phyloP scores from a whole-genome alignment of 2,888 invertebrate genomes.

The Coelinius sp. region DNA sequence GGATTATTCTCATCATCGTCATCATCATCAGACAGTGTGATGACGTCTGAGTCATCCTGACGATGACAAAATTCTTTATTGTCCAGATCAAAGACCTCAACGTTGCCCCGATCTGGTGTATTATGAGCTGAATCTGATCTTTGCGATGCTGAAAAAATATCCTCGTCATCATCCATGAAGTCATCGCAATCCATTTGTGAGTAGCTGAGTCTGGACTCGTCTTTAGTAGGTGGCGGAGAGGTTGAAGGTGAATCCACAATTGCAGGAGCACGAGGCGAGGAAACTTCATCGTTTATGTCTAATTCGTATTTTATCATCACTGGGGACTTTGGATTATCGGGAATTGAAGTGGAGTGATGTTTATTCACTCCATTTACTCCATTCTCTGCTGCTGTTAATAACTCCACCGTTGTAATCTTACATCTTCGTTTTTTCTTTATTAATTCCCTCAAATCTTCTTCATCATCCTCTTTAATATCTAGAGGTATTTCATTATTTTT shows the following conservation, averaged over 20 bases:
- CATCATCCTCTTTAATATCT: neutral
- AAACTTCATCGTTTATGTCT: slow-evolving; percentile 45
- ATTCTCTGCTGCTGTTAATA: neutral
- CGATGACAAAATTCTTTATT: slow-evolving; percentile 37
- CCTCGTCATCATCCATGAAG: slow-evolving; percentile 38
- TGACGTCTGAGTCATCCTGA: slow-evolving; percentile 48
- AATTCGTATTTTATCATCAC: slow-evolving; percentile 42
- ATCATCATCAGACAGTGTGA: slow-evolving; percentile 59
- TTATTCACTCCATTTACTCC: neutral
- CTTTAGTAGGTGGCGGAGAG: slow-evolving; percentile 68
- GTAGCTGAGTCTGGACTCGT: slow-evolving; percentile 70
- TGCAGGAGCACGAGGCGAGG: slow-evolving; percentile 43
- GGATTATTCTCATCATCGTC: slow-evolving; percentile 49
- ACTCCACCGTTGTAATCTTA: neutral
- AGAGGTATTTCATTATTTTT: neutral
- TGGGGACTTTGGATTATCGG: neutral
- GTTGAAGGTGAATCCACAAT: slow-evolving; percentile 70
- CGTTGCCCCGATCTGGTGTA: neutral
- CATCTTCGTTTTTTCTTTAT: neutral
- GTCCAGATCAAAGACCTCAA: neutral
- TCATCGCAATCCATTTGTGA: slow-evolving; percentile 58
- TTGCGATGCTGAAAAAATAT: slow-evolving; percentile 21
- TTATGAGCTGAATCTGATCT: neutral
- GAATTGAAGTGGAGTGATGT: neutral
- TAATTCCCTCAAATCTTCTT: neutral